Percentiles rank a stretch among this genome's conserved stretches.
phyloP scores from a whole-genome alignment of 2,797 vertebrate species.

The Muscicapa comitata region DNA sequence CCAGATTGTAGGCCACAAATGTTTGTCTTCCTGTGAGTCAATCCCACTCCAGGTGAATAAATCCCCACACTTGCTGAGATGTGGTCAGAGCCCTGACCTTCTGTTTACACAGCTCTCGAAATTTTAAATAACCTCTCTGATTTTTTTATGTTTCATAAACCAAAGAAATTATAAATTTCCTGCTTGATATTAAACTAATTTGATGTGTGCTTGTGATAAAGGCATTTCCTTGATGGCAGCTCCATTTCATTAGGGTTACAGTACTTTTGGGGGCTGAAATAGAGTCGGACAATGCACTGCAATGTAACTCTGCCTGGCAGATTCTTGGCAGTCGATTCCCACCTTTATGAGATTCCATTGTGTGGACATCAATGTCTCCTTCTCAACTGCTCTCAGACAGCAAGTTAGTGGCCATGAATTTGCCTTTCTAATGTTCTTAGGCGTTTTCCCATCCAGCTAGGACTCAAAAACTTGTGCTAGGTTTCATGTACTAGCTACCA shows the following conservation, averaged over 20 bases:
- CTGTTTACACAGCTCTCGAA: not conserved
- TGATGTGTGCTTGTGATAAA: not conserved
- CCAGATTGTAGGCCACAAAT: not conserved
- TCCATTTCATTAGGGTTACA: not conserved
- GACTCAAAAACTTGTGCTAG: not conserved
- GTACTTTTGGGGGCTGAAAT: constrained; percentile 38
- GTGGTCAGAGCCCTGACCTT: not conserved
- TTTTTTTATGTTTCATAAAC: not conserved
- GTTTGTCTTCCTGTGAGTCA: not conserved
- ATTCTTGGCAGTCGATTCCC: constrained; percentile 40
- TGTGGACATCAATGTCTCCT: constrained; percentile 39
- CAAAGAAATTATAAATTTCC: not conserved
- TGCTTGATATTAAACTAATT: not conserved
- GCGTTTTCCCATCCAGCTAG: constrained; percentile 23
- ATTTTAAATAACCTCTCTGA: not conserved
- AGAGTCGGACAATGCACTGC: constrained; percentile 41
- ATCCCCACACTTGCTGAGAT: fast-evolving
- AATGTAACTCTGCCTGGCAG: constrained; percentile 35
- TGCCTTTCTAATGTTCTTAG: constrained; percentile 38
- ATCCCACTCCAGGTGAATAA: not conserved
- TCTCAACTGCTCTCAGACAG: constrained; percentile 7
- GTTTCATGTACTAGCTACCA: not conserved
- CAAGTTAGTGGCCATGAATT: constrained; percentile 43
- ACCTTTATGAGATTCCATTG: constrained; percentile 49
- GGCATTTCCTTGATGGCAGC: not conserved